Base-by-base conservation (phyloP, 1,140 invertebrate species). In the Globodera rostochiensis region DNA sequence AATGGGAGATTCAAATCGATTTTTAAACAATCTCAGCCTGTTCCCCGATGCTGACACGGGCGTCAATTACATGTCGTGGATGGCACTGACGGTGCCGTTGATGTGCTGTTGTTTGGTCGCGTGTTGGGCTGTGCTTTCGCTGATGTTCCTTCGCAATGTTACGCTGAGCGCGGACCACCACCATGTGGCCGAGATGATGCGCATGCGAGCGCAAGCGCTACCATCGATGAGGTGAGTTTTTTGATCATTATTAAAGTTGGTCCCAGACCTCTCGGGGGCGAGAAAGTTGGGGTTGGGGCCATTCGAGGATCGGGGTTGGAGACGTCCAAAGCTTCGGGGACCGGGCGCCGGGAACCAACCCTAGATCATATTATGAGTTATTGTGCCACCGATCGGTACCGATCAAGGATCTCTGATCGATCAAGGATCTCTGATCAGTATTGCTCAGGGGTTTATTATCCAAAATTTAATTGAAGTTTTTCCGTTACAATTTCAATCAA, bases 1-100 rank as follows among this genome's bases (percentile, higher is more conserved):
- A 45, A 13, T 73, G 21, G 57, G 3, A n/a, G 3, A 21, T 67
- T 13, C 45, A 15, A 73, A 73, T 73, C 73, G 1, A 21, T 73
- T 96, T 95, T 86, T 93, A 94, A 0, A 93, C 95, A 7, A 93
- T 92, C 84, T 89, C 95, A 86, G 85, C n/a, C 73, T 86, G 8
- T 86, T 81, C 75, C 79, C 80, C 13, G 75, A 84, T 69, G 84
- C 77, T 11, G 77, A 85, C 25, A 87, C 85, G 47, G 86, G 86
- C 25, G 74, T 94, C 79, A 94, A 94, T 89, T 95, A 95, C 90
- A 92, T 93, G 77, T 92, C 92, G 78, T 95, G 94, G 92, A 93
- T 95, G 92, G 91, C 93, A 73, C 93, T 92, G 84, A 90, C 91
- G 86, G 90, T 92, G n/a, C 92, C 93, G 60, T 90, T 93, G 45